Evolutionary conservation across 2,888 invertebrate genomes (phyloP), one percentile per base, ranked within the genome.

Genomic region (Leucozona laternaria): DNA sequence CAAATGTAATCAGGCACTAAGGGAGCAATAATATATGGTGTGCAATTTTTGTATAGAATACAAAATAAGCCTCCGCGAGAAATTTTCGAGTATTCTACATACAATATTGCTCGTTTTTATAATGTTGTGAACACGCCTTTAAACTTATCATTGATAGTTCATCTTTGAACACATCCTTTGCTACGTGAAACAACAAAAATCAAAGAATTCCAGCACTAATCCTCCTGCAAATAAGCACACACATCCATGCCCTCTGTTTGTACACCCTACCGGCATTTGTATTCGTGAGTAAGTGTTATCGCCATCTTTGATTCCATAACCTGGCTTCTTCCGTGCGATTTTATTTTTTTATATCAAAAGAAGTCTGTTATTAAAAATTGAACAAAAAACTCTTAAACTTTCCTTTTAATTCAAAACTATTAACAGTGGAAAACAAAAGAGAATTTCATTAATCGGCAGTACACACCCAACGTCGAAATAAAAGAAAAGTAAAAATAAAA

Each of bases 291-390:
- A 88, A 89, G 88, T 88, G 88, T 89, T 88, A 88, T 88, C 89
- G 88, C 89, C 89, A 89, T 89, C 88, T 89, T 89, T 81, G 89
- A 89, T 89, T 89, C 89, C 89, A 89, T 89, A 89, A 89, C 89
- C 89, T 89, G 89, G 89, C 89, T 89, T 89, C 89, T 89, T 89
- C 89, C 88, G 88, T 89, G 88, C 80, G 88, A 89, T 88, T 81
- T 80, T 83, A 89, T 88, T 76, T 80, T 85, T 85, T 85, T 78
- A 53, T 78, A 81, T 85, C 70, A 77, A 77, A 80, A 77, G 76
- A 72, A 85, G 73, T 85, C 77, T 77, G 40, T 31, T 17, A 77
- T 81, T 83, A 79, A 62, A 84, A 88, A 86, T 80, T 85, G 73
- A 80, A 87, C 86, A 86, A 83, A 81, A 78, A 87, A 79, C 48